These are phyloP conservation scores for Lepidurus arcticus DNA, from an alignment of 1,140 invertebrate genomes.

Conservation along the genomic window DNA sequence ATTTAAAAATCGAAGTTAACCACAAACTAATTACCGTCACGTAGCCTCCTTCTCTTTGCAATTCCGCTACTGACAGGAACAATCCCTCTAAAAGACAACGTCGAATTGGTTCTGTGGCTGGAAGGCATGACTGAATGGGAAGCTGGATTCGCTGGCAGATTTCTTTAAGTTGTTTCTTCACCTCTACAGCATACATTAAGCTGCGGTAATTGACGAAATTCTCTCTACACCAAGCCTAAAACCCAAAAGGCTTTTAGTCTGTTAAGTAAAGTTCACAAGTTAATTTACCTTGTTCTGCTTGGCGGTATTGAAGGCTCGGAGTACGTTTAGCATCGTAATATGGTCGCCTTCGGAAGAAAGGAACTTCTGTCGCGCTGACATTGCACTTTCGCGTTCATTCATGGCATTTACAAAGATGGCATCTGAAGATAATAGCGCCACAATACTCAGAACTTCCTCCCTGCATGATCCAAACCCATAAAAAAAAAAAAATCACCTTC, in stretches of 20 bases:
- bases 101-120: constrained; percentile 63
- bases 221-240: constrained; percentile 77
- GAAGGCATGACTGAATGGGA: constrained; percentile 63
- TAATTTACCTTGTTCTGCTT: constrained; percentile 61
- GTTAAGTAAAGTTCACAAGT: constrained; percentile 24
- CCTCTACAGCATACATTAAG: constrained; percentile 70
- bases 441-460: constrained; percentile 71
- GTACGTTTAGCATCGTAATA: constrained; percentile 85
- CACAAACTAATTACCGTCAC: constrained; percentile 55
- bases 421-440: constrained; percentile 63
- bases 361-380: constrained; percentile 70
- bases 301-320: constrained; percentile 64
- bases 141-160: constrained; percentile 67
- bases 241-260: constrained; percentile 35
- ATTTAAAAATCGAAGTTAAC: constrained; percentile 30
- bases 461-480: constrained; percentile 40
- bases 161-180: constrained; percentile 72
- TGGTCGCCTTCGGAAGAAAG: constrained; percentile 83
- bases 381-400: constrained; percentile 59
- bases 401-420: constrained; percentile 52
- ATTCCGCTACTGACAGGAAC: constrained; percentile 83
- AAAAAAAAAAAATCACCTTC: constrained; percentile 32
- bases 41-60: constrained; percentile 67
- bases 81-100: constrained; percentile 75
- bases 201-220: constrained; percentile 84